Evolutionary conservation across 1,140 invertebrate species (phyloP), one percentile per base, ranked within the genome.

Genomic region (Danaus melanippus): DNA sequence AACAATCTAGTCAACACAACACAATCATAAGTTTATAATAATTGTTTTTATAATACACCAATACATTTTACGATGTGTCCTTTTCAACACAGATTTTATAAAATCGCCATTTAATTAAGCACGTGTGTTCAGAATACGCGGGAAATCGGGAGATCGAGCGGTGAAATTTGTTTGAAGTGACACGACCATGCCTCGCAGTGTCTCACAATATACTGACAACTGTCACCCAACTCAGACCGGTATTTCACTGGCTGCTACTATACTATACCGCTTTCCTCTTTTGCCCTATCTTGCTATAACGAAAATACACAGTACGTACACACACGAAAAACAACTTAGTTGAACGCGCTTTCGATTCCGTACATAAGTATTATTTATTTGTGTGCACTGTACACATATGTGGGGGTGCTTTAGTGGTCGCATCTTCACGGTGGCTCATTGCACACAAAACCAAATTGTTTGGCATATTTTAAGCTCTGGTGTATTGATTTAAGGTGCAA

Each of bases 271-370:
- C 65, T 80, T 80, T 79, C 78, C 78, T 74, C 76, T 76, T 75
- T 76, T 76, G 60, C 71, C 72, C 76, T 76, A 76, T 84, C 78
- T 79, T 75, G 67, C 76, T 84, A 76, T 68, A 72, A 70, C 77
- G 76, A 77, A 76, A 79, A 70, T 65, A 76, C 61, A 73, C 60
- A 68, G 61, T 70, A 71, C 65, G 60, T 65, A 75, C 74, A 81
- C 76, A 84, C 73, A 80, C 68, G 59, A 54, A 75, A 67, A 69
- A 71, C 64, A 77, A 69, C 60, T 69, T 69, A 64, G 64, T 68
- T 60, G 56, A 49, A 64, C 53, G 64, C 50, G 53, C 52, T 46
- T 32, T 55, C 63, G 59, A 66, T 71, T 67, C 58, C 64, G 51
- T 56, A 64, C 51, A 50, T 51, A 60, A 59, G 44, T 71, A 64